Conservation (phyloP, 2,888 invertebrate genomes). For the Noctua fimbriata region DNA sequence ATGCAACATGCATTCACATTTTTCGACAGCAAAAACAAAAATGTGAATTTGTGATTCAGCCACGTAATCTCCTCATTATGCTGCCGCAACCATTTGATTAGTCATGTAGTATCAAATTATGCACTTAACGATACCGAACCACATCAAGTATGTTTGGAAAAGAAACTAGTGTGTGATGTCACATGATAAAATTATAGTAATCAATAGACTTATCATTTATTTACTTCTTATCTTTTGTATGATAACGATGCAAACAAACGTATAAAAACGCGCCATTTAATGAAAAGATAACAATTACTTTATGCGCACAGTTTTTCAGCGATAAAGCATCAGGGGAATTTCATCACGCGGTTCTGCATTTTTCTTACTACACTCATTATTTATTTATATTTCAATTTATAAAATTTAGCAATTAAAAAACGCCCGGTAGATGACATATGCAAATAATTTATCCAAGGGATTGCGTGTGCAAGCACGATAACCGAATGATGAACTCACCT, state of each 20-base stretch:
- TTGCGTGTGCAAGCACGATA: background rate
- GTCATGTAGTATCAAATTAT: background rate
- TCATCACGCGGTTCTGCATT: background rate
- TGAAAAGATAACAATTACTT: constrained; percentile 15
- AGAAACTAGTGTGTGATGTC: constrained; percentile 14
- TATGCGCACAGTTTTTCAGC: background rate
- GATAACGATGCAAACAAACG: constrained; percentile 37
- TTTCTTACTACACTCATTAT: background rate
- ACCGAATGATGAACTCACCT: background rate
- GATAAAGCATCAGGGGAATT: constrained; percentile 9
- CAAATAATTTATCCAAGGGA: background rate
- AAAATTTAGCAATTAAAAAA: background rate
- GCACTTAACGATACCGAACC: background rate
- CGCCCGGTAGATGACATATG: background rate
- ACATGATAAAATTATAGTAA: constrained; percentile 31
- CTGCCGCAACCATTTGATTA: background rate
- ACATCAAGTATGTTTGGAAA: background rate
- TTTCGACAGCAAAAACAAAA: background rate
- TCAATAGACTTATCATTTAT: constrained; percentile 28
- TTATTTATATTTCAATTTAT: background rate
- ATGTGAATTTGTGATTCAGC: background rate
- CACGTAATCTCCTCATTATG: background rate
- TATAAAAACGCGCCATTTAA: constrained; percentile 28
- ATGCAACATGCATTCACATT: background rate
- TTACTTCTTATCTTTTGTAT: constrained; percentile 28